Conservation (phyloP, 1,140 invertebrate genomes). For the Popillia japonica region DNA sequence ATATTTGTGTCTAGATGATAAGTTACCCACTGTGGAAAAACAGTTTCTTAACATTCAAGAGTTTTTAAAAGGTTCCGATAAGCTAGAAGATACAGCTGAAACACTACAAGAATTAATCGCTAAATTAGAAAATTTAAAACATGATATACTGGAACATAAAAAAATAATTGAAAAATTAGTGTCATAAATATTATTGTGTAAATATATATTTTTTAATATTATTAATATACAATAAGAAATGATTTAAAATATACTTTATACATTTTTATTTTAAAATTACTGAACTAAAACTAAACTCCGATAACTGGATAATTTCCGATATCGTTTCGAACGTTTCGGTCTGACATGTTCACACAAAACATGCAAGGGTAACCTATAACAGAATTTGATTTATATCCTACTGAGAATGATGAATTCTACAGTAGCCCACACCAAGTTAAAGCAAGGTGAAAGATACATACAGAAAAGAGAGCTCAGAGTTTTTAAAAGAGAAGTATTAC, state of each 20-base stretch:
- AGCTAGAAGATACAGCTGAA: conserved; percentile 45
- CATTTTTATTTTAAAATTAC: not conserved
- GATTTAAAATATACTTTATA: not conserved
- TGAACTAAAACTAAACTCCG: not conserved
- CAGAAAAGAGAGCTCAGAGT: not conserved
- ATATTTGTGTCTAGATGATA: conserved; percentile 52
- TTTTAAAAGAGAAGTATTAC: not conserved
- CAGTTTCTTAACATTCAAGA: conserved; percentile 52
- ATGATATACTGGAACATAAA: conserved; percentile 15
- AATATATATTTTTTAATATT: conserved; percentile 23
- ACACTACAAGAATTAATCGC: conserved; percentile 34
- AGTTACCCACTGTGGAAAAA: conserved; percentile 47
- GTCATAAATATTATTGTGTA: conserved; percentile 12
- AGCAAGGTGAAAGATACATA: not conserved
- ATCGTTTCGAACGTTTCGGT: conserved; percentile 48
- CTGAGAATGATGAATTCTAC: not conserved
- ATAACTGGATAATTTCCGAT: not conserved
- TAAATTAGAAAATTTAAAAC: conserved; percentile 36
- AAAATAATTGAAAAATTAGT: conserved; percentile 29
- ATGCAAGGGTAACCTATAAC: conserved; percentile 51
- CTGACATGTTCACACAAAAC: conserved; percentile 49
- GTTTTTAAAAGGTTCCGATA: conserved; percentile 51
- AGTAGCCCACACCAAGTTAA: not conserved
- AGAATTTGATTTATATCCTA: not conserved
- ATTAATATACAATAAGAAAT: conserved; percentile 5